A percentile compares a stretch with the other conserved stretches of the same genome.
Evolutionary conservation across 2,888 invertebrate species (phyloP).

Genomic region (Boloria euphrosyne): DNA sequence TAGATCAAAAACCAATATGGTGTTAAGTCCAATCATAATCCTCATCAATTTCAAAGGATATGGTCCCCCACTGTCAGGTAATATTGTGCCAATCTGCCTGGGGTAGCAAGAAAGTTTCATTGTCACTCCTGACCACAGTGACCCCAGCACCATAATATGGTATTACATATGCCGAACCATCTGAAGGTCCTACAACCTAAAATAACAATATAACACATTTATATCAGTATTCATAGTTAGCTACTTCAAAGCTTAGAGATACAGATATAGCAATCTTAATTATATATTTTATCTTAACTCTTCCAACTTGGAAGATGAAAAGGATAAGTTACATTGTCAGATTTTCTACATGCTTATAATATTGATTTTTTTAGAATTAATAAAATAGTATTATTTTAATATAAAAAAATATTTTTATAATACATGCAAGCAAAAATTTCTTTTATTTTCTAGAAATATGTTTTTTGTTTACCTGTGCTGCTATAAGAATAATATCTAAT

Average conservation of each 20-base stretch:
- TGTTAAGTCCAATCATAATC: constrained; percentile 78
- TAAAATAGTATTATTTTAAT: neutral
- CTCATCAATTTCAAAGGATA: constrained; percentile 73
- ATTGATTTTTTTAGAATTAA: too few relatives aligned
- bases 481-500: constrained; percentile 96
- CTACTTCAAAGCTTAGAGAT: too few relatives aligned
- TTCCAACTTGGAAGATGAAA: too few relatives aligned
- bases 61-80: constrained; percentile 80
- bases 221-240: too few relatives aligned
- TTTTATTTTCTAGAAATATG: neutral
- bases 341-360: neutral
- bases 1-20: constrained; percentile 8
- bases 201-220: constrained; percentile 30
- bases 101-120: constrained; percentile 91
- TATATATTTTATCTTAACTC: too few relatives aligned
- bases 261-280: too few relatives aligned
- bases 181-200: constrained; percentile 94
- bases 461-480: constrained; percentile 85
- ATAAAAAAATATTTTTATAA: neutral
- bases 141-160: constrained; percentile 96
- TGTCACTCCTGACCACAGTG: constrained; percentile 90
- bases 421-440: neutral
- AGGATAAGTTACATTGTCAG: neutral
- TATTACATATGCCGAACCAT: constrained; percentile 96
- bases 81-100: constrained; percentile 89